Percentiles rank a stretch among this genome's conserved stretches.
Evolutionary conservation across 2,113 vertebrate genomes (phyloP).

Genomic region (Zapornia atra): DNA sequence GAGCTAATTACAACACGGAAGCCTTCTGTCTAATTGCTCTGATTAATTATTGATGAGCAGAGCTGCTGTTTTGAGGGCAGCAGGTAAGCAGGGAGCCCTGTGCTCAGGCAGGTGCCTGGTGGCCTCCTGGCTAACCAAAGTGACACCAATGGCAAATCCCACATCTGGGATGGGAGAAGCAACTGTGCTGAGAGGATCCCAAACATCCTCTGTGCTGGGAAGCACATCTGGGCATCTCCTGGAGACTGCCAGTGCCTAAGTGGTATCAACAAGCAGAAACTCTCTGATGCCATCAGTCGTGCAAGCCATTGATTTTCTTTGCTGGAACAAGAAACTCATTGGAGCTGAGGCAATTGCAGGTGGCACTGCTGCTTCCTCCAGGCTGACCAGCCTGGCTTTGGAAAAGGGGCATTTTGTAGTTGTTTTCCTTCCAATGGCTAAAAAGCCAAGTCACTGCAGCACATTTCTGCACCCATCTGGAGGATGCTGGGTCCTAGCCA

Average conservation of each 20-base stretch:
- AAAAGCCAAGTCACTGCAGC: neutral
- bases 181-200: neutral
- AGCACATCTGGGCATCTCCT: neutral
- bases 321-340: slow-evolving; percentile 37
- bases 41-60: slow-evolving; percentile 83
- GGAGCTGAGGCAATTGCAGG: slow-evolving; percentile 14
- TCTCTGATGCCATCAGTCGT: neutral
- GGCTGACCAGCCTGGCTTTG: neutral
- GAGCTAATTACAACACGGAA: slow-evolving; percentile 79
- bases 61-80: slow-evolving; percentile 54
- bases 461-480: neutral
- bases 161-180: accelerated
- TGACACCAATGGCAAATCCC: neutral
- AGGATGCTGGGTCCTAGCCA: neutral
- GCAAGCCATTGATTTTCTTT: neutral
- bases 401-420: neutral
- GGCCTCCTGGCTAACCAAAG: neutral
- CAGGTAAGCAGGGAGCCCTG: slow-evolving; percentile 15
- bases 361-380: neutral
- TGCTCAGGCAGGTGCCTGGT: neutral
- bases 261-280: slow-evolving; percentile 11
- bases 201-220: neutral
- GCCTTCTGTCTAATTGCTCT: slow-evolving; percentile 81
- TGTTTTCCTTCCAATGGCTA: neutral
- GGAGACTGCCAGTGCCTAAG: neutral